These are phyloP conservation scores for Pseudolycoriella hygida DNA, from an alignment of 2,888 invertebrate genomes.

Conservation along the genomic window DNA sequence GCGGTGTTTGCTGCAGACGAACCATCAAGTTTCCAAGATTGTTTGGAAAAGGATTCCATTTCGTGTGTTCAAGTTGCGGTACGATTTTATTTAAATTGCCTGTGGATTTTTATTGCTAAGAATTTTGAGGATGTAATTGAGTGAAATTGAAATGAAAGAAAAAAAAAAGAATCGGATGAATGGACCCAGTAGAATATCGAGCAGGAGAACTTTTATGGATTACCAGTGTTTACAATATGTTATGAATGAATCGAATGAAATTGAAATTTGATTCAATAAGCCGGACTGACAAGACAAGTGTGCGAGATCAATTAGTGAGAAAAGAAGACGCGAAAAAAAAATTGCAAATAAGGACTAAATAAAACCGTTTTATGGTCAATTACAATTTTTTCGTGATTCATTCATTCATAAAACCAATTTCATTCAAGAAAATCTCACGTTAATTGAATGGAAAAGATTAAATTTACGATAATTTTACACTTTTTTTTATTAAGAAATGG, in stretches of 20 bases:
- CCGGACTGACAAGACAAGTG: not conserved
- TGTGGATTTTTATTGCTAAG: not conserved
- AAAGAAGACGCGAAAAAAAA: not conserved
- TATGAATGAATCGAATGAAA: too few relatives aligned
- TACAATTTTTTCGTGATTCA: too few relatives aligned
- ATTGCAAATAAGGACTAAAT: too few relatives aligned
- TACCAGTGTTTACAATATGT: slow-evolving; percentile 7
- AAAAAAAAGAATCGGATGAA: too few relatives aligned
- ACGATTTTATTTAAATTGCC: slow-evolving; percentile 16
- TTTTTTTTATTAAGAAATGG: too few relatives aligned
- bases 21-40: slow-evolving; percentile 32
- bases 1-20: slow-evolving; percentile 14
- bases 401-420: too few relatives aligned
- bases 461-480: too few relatives aligned
- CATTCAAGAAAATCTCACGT: too few relatives aligned
- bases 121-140: not conserved
- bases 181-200: slow-evolving; percentile 9
- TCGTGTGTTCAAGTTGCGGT: slow-evolving; percentile 42
- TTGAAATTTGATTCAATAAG: not conserved
- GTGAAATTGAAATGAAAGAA: not conserved
- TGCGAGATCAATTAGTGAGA: not conserved
- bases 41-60: slow-evolving; percentile 41
- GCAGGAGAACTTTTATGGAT: slow-evolving; percentile 9
- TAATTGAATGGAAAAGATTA: too few relatives aligned
- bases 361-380: too few relatives aligned